Base-by-base conservation (phyloP, 2,888 invertebrate genomes). In the Anoncus sp. region DNA sequence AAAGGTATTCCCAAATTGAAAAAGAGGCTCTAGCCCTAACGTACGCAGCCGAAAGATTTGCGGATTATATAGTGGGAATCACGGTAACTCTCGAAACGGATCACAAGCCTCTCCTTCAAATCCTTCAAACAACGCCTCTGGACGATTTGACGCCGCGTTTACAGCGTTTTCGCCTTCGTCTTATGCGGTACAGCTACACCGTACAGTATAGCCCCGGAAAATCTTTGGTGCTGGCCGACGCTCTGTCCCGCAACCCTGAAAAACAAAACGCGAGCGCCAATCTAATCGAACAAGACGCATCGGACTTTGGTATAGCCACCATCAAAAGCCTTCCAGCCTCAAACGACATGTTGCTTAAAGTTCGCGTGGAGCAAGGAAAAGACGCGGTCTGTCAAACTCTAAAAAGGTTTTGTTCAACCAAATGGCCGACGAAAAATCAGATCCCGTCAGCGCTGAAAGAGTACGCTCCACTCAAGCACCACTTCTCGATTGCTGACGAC, bases 1-100 rank as follows among this genome's bases (percentile, higher is more conserved):
- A 77, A 20, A 67, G 85, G 12, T 91, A 90, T 71, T 86, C 80
- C 85, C n/a, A n/a, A n/a, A n/a, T n/a, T n/a, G n/a, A n/a, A n/a
- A n/a, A n/a, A n/a, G n/a, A n/a, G n/a, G n/a, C 87, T 0, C 72
- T 90, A 5, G 89, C 86, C 0, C 60, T 87, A 1, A 83, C 84
- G 0, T 88, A 85, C 84, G 88, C 86, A 3, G 83, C 83, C 31
- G 87, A 89, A 66, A 81, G 83, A 55, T 86, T 89, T 55, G 43
- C 81, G 20, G 82, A 89, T 20, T 88, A 84, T 71, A 47, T 89
- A 9, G 65, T 81, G 9, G 87, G 87, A n/a, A 77, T 65, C 47
- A 47, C 80, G 24, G 82, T 90, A 57, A 49, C 51, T 7, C 53
- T 89, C n/a, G n/a, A n/a, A n/a, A n/a, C n/a, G n/a, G n/a, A n/a